Evolutionary conservation across 92 coral and sea anemone species (phyloP).

Genomic region (Meandrina meandrites): DNA sequence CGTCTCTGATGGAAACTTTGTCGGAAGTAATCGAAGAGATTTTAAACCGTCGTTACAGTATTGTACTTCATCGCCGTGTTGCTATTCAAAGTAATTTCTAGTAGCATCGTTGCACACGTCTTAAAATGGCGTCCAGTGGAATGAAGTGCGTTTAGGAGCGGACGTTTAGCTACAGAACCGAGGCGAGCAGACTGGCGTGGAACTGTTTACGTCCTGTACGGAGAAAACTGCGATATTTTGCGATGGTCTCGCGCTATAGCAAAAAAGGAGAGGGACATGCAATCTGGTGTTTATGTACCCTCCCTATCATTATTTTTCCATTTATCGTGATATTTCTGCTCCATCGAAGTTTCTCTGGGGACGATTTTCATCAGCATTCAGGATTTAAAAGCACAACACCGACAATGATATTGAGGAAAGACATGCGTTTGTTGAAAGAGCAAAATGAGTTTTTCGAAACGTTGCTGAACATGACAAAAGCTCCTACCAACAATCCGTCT

Average conservation of each 20-base stretch:
- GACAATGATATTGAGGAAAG: background rate
- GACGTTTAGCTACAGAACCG: background rate
- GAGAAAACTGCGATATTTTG: constrained; percentile 10
- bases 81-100: background rate
- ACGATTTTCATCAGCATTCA: constrained; percentile 30
- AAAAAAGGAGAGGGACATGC: constrained; percentile 18
- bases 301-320: constrained; percentile 31
- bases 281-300: constrained; percentile 31
- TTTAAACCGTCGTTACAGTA: background rate
- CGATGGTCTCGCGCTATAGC: constrained; percentile 30
- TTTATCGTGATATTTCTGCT: constrained; percentile 28
- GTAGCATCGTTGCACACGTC: background rate
- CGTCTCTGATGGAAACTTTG: background rate
- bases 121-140: background rate
- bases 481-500: background rate
- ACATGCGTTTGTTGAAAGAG: constrained; percentile 25
- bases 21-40: too few relatives aligned
- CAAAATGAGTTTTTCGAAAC: constrained; percentile 45
- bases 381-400: background rate
- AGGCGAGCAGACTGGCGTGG: constrained; percentile 2
- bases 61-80: background rate
- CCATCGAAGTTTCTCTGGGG: constrained; percentile 38
- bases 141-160: background rate
- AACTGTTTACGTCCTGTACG: background rate
- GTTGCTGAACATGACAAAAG: constrained; percentile 40